Percentiles rank a stretch among this genome's conserved stretches.
These are phyloP conservation scores for Acanthosepion esculentum DNA, from an alignment of 2,888 invertebrate species.

Conservation along the genomic window DNA sequence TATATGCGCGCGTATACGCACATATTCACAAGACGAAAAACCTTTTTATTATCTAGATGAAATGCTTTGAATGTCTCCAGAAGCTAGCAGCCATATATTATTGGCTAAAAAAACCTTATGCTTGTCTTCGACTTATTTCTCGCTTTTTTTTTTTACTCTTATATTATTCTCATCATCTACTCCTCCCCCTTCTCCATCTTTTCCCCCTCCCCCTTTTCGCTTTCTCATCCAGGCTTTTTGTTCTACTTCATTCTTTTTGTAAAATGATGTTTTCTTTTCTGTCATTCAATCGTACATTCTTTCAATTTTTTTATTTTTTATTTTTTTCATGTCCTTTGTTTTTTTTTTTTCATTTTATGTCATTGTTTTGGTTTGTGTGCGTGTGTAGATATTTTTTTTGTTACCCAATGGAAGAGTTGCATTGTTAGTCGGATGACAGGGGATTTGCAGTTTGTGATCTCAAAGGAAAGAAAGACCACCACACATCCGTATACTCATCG, in stretches of 20 bases:
- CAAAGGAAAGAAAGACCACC: too few species aligned
- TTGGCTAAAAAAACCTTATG: neutral
- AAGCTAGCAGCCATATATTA: conserved; percentile 33
- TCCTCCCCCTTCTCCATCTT: neutral
- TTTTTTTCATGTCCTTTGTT: neutral
- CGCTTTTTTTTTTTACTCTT: neutral
- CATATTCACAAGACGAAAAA: neutral
- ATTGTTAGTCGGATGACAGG: too few species aligned
- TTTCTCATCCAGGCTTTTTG: neutral
- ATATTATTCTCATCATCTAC: neutral
- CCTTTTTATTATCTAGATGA: conserved; percentile 23
- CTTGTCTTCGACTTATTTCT: conserved; percentile 12
- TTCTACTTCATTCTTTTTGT: neutral
- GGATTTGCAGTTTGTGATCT: too few species aligned
- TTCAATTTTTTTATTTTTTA: neutral
- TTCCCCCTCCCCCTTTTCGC: neutral
- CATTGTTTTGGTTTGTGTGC: neutral
- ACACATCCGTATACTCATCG: too few species aligned
- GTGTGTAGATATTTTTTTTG: too few species aligned
- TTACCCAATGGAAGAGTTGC: too few species aligned
- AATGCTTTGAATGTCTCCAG: conserved; percentile 33
- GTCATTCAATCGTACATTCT: neutral
- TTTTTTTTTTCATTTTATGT: neutral
- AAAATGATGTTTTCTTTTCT: neutral
- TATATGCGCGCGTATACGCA: neutral